Evolutionary conservation across 2,113 vertebrate genomes (phyloP).

Genomic region (Plecturocebus donacophilus): DNA sequence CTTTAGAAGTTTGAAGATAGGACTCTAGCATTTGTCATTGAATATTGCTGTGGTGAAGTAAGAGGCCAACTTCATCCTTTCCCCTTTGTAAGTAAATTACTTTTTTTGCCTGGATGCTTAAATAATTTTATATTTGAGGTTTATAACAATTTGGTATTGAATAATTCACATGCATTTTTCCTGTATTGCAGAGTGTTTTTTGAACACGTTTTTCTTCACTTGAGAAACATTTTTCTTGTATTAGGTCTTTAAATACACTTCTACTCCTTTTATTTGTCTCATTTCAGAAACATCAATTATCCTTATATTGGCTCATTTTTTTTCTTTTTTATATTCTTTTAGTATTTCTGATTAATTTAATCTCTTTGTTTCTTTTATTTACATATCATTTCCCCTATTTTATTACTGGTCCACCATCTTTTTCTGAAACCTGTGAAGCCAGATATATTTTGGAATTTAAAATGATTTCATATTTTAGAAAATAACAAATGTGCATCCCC

Average conservation of each 20-base stretch:
- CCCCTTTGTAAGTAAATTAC: not conserved
- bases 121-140: constrained; percentile 23
- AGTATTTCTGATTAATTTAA: not conserved
- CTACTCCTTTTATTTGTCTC: not conserved
- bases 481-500: not conserved
- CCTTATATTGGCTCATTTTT: not conserved
- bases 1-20: not conserved
- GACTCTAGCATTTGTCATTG: not conserved
- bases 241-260: not conserved
- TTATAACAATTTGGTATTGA: not conserved
- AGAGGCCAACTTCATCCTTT: not conserved
- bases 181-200: not conserved
- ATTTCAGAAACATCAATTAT: not conserved
- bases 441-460: not conserved
- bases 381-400: not conserved
- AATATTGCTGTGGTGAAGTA: not conserved
- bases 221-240: not conserved
- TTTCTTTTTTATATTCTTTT: not conserved
- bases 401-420: not conserved
- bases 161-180: not conserved
- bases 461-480: constrained; percentile 38
- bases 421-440: not conserved
- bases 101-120: not conserved
- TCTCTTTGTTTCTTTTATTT: not conserved
- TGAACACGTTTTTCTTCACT: not conserved